Conservation (phyloP, 2,113 vertebrate genomes). For the Phrynocephalus versicolor region DNA sequence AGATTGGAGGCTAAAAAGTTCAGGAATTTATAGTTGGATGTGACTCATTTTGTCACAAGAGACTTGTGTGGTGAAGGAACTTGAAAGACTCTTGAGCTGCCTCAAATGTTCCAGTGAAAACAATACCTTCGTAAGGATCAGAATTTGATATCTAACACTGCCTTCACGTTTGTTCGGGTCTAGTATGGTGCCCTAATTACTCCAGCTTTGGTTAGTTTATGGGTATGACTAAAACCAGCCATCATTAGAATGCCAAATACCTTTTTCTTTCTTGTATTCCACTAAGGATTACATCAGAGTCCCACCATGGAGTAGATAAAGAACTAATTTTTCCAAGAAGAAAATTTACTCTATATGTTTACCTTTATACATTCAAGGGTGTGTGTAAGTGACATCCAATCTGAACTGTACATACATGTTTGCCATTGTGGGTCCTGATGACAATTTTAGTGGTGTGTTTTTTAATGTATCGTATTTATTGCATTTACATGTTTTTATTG, state of each 20-base stretch:
- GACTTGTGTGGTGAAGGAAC: not conserved
- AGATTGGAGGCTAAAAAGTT: not conserved
- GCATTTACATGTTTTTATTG: no score
- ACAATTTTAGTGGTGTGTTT: no score
- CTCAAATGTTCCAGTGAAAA: not conserved
- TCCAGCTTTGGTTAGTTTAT: not conserved
- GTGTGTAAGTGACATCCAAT: no score
- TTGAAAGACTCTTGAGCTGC: not conserved
- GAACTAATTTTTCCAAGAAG: no score
- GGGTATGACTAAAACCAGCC: not conserved
- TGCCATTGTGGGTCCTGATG: no score
- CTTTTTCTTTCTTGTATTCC: no score
- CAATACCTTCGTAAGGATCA: not conserved
- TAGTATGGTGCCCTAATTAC: not conserved
- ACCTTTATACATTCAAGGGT: no score
- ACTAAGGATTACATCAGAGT: no score
- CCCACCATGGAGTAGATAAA: no score
- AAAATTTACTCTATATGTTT: no score
- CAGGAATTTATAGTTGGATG: not conserved
- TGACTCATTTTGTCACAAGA: not conserved
- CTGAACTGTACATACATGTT: no score
- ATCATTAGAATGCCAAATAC: not conserved
- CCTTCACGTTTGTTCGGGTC: not conserved
- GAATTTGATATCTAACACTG: not conserved
- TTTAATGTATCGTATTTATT: no score